These are phyloP conservation scores for Mesoligia furuncula DNA, from an alignment of 2,888 invertebrate genomes.

Conservation along the genomic window DNA sequence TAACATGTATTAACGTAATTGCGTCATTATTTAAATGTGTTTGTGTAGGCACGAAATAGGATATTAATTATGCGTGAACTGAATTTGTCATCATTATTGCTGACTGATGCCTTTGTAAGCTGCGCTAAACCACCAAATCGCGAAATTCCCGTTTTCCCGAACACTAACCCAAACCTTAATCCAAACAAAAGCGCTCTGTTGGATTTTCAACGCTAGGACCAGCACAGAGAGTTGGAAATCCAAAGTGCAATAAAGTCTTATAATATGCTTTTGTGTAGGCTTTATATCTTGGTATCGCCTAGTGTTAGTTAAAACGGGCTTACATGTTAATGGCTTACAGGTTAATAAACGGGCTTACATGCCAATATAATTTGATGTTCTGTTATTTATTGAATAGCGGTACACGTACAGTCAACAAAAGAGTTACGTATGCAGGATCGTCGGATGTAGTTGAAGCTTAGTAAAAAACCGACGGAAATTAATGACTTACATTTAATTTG, in stretches of 20 bases:
- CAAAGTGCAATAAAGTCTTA: too few relatives aligned
- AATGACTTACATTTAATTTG: too few relatives aligned
- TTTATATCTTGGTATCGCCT: neutral
- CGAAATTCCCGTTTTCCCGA: neutral
- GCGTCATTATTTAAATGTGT: conserved; percentile 1
- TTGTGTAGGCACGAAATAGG: neutral
- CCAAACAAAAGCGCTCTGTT: neutral
- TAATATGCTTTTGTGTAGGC: neutral
- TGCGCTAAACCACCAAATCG: neutral
- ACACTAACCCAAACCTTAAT: neutral
- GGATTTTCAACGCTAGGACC: neutral
- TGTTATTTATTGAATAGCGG: neutral
- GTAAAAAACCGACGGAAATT: too few relatives aligned
- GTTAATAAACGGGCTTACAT: neutral
- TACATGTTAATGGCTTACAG: too few relatives aligned
- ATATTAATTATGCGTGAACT: conserved; percentile 20
- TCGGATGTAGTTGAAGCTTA: too few relatives aligned
- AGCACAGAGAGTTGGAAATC: neutral
- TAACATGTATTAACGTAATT: neutral
- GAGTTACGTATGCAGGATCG: too few relatives aligned
- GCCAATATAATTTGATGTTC: neutral
- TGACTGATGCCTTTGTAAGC: neutral
- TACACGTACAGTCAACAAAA: too few relatives aligned
- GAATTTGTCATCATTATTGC: conserved; percentile 8
- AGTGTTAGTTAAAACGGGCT: neutral